phyloP scores from a whole-genome alignment of 2,113 vertebrate genomes.

The Rhegmatorhina hoffmannsi region DNA sequence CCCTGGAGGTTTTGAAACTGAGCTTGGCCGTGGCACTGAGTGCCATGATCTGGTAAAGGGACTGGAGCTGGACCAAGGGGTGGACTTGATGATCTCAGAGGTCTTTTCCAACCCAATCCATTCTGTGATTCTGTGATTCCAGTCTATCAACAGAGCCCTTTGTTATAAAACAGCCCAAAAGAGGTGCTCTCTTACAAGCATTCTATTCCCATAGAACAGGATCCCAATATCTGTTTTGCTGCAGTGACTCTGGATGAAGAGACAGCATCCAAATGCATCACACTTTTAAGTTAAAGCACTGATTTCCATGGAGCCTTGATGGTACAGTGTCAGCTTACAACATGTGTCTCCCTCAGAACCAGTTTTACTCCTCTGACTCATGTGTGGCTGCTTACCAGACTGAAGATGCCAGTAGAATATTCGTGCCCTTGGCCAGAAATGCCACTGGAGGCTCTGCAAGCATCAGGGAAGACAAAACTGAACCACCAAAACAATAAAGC shows the following conservation, averaged over 20 bases:
- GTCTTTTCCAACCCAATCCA: no score
- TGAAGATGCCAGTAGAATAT: slow-evolving; percentile 87
- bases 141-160: neutral
- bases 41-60: no score
- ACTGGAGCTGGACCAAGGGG: no score
- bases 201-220: neutral
- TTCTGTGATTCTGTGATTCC: neutral
- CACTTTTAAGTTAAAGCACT: neutral
- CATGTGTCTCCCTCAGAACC: neutral
- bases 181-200: neutral
- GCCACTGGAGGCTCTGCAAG: slow-evolving; percentile 88
- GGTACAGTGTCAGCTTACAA: neutral
- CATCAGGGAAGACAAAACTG: slow-evolving; percentile 88
- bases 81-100: no score
- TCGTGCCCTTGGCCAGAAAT: slow-evolving; percentile 84
- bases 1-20: no score
- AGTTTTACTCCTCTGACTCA: neutral
- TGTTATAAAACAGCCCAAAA: fast-evolving
- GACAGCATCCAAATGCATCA: neutral
- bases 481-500: slow-evolving; percentile 95
- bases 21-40: no score
- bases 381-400: slow-evolving; percentile 84
- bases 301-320: neutral
- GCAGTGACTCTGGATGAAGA: neutral
- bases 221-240: neutral